Conservation (phyloP, 2,888 invertebrate species). For the Gnatocerus cornutus region DNA sequence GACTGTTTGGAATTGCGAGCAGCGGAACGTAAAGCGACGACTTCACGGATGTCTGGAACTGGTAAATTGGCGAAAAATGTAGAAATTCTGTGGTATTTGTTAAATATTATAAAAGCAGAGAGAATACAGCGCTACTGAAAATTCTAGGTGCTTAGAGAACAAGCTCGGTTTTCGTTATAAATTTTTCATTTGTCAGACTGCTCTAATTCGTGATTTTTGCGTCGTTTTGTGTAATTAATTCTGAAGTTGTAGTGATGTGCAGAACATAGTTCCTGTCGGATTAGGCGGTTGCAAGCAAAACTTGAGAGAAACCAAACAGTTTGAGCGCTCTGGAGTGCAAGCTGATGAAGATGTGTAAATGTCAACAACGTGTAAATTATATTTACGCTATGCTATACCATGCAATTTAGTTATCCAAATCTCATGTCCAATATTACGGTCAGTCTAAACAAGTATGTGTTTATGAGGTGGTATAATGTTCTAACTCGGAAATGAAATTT, state of each 20-base stretch:
- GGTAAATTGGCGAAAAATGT: too few species aligned
- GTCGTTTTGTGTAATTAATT: slow-evolving; percentile 6
- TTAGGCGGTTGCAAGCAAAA: slow-evolving; percentile 8
- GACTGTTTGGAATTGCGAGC: too few species aligned
- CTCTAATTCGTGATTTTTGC: too few species aligned
- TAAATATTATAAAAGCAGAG: too few species aligned
- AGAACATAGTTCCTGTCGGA: slow-evolving; percentile 1
- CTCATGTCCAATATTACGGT: slow-evolving; percentile 27
- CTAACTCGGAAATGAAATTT: slow-evolving; percentile 47
- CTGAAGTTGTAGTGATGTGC: not conserved
- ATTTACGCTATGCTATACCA: slow-evolving; percentile 30
- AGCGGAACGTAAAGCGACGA: too few species aligned
- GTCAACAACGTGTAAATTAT: slow-evolving; percentile 37
- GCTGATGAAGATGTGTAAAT: slow-evolving; percentile 35
- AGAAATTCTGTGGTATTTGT: too few species aligned
- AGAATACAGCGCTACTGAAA: too few species aligned
- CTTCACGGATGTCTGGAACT: too few species aligned
- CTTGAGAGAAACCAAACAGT: slow-evolving; percentile 22
- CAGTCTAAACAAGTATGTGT: slow-evolving; percentile 32
- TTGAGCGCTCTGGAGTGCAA: not conserved
- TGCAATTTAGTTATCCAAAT: slow-evolving; percentile 38
- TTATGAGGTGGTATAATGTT: slow-evolving; percentile 41
- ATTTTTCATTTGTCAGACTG: too few species aligned
- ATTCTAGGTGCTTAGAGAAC: too few species aligned
- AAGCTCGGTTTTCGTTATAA: too few species aligned